These are phyloP conservation scores for Polyommatus icarus DNA, from an alignment of 2,888 invertebrate species.

Conservation along the genomic window DNA sequence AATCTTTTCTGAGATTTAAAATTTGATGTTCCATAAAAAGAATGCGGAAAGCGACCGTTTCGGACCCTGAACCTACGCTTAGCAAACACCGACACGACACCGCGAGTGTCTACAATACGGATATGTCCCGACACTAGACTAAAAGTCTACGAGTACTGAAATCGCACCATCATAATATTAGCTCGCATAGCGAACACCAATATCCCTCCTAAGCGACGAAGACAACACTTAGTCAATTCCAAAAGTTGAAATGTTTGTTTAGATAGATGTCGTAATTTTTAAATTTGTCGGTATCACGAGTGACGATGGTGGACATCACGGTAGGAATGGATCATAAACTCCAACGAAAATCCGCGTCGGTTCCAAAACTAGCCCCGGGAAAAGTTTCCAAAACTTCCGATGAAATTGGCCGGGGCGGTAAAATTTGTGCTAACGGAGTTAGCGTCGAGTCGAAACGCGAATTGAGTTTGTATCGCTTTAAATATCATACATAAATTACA, in stretches of 20 bases:
- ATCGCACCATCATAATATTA: neutral
- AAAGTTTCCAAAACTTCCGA: neutral
- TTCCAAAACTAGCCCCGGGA: neutral
- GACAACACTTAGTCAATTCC: slow-evolving; percentile 34
- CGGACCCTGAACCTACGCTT: slow-evolving; percentile 21
- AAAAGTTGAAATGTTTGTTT: slow-evolving; percentile 31
- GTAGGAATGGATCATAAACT: neutral
- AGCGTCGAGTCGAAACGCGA: neutral
- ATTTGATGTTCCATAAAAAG: neutral
- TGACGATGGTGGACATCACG: slow-evolving; percentile 7
- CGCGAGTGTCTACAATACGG: neutral
- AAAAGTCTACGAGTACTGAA: neutral
- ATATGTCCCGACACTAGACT: neutral
- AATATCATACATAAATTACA: neutral
- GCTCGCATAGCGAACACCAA: neutral
- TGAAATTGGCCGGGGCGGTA: neutral
- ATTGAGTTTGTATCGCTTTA: neutral
- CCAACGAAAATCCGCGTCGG: neutral
- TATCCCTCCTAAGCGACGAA: neutral
- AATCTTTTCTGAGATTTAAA: neutral
- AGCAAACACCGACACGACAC: neutral
- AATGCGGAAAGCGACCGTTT: neutral
- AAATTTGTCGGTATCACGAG: neutral
- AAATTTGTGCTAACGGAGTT: neutral
- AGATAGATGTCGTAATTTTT: slow-evolving; percentile 32